Percentiles rank a stretch among this genome's conserved stretches.
These are phyloP conservation scores for Trissonchulus sp. DNA, from an alignment of 2,888 invertebrate genomes.

Conservation along the genomic window DNA sequence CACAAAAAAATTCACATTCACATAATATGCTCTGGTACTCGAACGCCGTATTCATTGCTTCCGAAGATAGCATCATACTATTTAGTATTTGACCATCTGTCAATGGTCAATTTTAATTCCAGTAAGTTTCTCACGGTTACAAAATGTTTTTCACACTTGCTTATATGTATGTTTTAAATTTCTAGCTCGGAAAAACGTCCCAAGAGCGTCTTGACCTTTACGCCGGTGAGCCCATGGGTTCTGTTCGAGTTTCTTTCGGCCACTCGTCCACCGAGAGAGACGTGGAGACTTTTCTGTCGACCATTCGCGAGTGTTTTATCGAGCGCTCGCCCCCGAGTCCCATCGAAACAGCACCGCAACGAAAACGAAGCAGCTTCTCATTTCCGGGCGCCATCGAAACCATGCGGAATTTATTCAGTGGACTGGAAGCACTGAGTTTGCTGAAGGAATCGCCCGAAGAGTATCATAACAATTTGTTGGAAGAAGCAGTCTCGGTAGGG, in stretches of 20 bases:
- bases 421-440: not conserved
- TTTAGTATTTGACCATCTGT: no score
- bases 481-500: no score
- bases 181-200: no score
- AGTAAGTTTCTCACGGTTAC: no score
- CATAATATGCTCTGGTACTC: no score
- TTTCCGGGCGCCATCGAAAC: not conserved
- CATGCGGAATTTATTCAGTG: not conserved
- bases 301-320: constrained; percentile 69
- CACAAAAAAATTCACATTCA: no score
- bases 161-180: no score
- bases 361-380: not conserved
- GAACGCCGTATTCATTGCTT: no score
- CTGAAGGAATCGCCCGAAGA: not conserved
- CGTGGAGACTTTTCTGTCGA: constrained; percentile 65
- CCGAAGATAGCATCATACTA: no score
- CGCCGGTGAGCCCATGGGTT: constrained; percentile 80
- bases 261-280: constrained; percentile 73
- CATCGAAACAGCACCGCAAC: constrained; percentile 44
- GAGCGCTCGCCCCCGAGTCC: not conserved
- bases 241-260: constrained; percentile 83
- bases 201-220: constrained; percentile 76
- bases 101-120: no score
- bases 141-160: no score
- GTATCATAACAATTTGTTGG: not conserved